A percentile compares a stretch with the other conserved stretches of the same genome.
These are phyloP conservation scores for Epizoanthus ramosus DNA, from an alignment of 92 coral and sea anemone genomes.

Conservation along the genomic window DNA sequence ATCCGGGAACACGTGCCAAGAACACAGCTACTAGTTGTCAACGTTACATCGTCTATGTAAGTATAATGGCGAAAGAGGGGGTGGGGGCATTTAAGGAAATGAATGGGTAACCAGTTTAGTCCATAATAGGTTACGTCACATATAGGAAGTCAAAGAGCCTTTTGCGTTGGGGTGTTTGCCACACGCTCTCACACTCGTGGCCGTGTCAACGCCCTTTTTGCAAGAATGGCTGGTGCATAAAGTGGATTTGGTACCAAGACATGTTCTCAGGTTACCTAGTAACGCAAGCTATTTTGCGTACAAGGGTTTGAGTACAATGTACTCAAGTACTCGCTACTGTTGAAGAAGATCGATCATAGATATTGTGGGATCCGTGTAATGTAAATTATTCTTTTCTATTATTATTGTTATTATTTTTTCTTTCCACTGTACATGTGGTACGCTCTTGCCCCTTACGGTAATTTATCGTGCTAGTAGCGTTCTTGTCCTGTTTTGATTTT, in stretches of 20 bases:
- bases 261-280: no score
- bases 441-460: no score
- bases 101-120: no score
- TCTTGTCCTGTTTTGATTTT: not conserved
- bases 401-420: not conserved
- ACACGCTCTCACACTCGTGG: not conserved
- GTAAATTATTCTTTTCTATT: no score
- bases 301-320: no score
- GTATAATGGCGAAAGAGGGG: slow-evolving; percentile 10
- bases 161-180: not conserved
- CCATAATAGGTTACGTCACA: not conserved
- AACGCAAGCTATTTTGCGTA: no score
- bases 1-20: slow-evolving; percentile 83
- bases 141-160: not conserved
- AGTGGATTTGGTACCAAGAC: no score
- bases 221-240: not conserved
- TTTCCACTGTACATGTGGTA: not conserved
- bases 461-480: not conserved
- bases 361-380: not conserved
- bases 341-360: not conserved
- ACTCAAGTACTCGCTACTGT: no score
- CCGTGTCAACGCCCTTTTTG: not conserved
- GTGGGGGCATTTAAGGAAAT: no score
- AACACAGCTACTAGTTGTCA: slow-evolving; percentile 91
- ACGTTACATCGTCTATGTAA: slow-evolving; percentile 92